Base-by-base conservation (phyloP, 2,888 invertebrate species). In the Hypselothyrea guttata region DNA sequence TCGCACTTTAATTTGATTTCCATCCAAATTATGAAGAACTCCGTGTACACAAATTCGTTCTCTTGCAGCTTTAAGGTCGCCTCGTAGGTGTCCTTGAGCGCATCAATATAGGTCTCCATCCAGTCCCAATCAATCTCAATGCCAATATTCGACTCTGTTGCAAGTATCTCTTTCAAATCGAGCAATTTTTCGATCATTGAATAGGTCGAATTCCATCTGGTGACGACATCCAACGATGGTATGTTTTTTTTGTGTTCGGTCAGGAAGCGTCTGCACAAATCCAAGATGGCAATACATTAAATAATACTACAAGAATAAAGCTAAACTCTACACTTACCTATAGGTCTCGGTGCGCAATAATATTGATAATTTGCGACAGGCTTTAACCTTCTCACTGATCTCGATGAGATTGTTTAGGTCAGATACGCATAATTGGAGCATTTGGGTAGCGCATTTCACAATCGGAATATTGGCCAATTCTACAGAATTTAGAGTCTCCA, bases 121-220 rank as follows among this genome's bases (percentile, higher is more conserved):
- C 44, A 44, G 11, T 44, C 44, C 30, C 31, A 44, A 3, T 44
- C 44, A 1, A 7, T 16, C 7, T 16, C 31, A 2, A 31, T n/a
- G n/a, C 16, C 7, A 33, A 37, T 16, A 12, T 2, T 8, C 30
- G 44, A 33, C 30, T 54, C 33, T 2, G 13, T 38, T 8, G 34
- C 33, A 11, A 54, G 18, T 9, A 46, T 45, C 4, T 49, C 44
- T 11, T 54, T 64, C 27, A 57, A 51, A 4, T 64, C 53, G 11
- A 47, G 38, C 28, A 58, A 41, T 46, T 66, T 56, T 48, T 45
- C 40, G 2, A 66, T 8, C 61, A 58, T 66, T 18, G 34, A 42
- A 41, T 57, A 61, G 13, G 55, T 62, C 4, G 54, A 57, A 47
- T 61, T 66, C 57, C 51, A 61, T 31, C 51, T 47, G 3, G 55